phyloP scores from a whole-genome alignment of 2,888 invertebrate genomes.

The Prosopocoilus inquinatus region DNA sequence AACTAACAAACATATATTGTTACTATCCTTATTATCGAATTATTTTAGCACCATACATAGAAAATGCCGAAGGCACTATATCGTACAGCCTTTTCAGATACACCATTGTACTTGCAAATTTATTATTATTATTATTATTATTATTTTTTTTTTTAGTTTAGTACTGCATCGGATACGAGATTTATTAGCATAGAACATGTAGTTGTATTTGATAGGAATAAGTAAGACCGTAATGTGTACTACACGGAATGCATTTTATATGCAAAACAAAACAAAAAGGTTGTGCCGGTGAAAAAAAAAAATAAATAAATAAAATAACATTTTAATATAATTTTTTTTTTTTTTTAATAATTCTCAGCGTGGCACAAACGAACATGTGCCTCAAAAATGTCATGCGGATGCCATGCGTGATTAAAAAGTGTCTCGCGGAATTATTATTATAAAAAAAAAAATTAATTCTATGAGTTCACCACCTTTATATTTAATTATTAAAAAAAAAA shows the following conservation, averaged over 20 bases:
- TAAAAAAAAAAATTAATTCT: too few relatives aligned
- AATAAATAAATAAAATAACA: conserved; percentile 3
- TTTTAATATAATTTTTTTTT: background rate
- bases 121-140: conserved; percentile 11
- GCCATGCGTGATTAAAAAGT: too few relatives aligned
- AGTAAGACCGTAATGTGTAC: background rate
- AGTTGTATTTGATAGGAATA: conserved; percentile 3
- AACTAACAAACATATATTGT: conserved; percentile 6
- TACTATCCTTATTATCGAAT: conserved; percentile 5
- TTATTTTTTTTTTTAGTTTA: conserved; percentile 20
- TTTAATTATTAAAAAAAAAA: too few relatives aligned
- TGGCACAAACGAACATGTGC: too few relatives aligned
- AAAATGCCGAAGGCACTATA: conserved; percentile 3
- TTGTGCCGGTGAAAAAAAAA: background rate
- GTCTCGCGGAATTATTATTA: too few relatives aligned
- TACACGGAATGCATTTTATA: background rate
- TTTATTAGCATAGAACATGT: background rate
- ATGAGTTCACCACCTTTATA: too few relatives aligned
- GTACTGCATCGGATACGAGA: conserved; percentile 25
- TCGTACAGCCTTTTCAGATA: conserved; percentile 27
- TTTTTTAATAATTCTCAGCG: too few relatives aligned
- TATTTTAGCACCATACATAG: conserved; percentile 7
- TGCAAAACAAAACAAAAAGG: background rate
- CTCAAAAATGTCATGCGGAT: too few relatives aligned
- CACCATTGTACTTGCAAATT: conserved; percentile 19